phyloP scores from a whole-genome alignment of 2,888 invertebrate species.

The Tuberolachnus salignus region DNA sequence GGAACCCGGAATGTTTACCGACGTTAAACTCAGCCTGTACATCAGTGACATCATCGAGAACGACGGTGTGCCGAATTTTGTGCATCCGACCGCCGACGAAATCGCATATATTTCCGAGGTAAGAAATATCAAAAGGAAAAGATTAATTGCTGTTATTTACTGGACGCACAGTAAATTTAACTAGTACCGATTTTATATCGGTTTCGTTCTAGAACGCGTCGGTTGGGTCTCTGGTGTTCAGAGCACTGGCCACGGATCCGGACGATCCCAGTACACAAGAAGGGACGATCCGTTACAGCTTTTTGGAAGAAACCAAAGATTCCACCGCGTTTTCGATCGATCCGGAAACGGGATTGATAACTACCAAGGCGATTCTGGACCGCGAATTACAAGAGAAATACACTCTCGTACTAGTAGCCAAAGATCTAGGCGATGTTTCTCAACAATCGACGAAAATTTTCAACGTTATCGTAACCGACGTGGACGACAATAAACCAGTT shows the following conservation, averaged over 20 bases:
- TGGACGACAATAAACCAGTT: conserved; percentile 79
- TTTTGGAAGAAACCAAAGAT: conserved; percentile 70
- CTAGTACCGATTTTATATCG: neutral
- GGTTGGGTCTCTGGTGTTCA: conserved; percentile 75
- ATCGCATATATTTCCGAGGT: conserved; percentile 75
- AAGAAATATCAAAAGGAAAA: conserved; percentile 43
- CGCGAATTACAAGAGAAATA: conserved; percentile 76
- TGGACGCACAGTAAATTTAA: neutral
- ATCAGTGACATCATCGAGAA: conserved; percentile 82
- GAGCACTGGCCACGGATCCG: conserved; percentile 78
- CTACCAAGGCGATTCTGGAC: conserved; percentile 73
- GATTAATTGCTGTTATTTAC: neutral
- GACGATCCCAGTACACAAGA: conserved; percentile 79
- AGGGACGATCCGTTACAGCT: conserved; percentile 74
- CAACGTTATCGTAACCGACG: conserved; percentile 70
- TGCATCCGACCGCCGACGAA: conserved; percentile 74
- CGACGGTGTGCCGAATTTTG: conserved; percentile 78
- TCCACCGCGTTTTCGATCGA: conserved; percentile 63
- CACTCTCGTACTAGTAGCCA: conserved; percentile 78
- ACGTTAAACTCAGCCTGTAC: conserved; percentile 70
- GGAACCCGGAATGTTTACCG: conserved; percentile 68
- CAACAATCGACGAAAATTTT: conserved; percentile 76
- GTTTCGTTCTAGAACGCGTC: conserved; percentile 69
- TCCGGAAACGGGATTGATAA: conserved; percentile 73
- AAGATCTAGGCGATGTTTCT: conserved; percentile 78